Evolutionary conservation across 2,113 vertebrate genomes (phyloP), one percentile per base, ranked within the genome.

Genomic region (Myotis brandtii): DNA sequence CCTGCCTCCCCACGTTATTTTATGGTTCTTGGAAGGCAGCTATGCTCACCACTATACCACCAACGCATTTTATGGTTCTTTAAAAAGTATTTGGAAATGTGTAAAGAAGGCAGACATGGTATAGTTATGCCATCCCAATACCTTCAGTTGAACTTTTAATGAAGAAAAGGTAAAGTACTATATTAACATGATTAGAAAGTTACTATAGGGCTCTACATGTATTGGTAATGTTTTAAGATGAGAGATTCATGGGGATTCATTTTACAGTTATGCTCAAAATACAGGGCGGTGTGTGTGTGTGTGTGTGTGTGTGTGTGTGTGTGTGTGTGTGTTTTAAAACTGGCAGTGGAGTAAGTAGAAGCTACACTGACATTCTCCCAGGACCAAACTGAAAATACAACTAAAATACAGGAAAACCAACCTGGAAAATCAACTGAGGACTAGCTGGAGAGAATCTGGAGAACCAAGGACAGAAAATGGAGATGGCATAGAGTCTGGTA

Each of bases 31-130:
- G 59, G 98, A 99, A 99, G 98, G 98, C 98, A 99, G 98, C 98
- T 99, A 99, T 98, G 98, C 98, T 98, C 97, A 98, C 98, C 98
- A 98, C 98, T 98, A 98, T 98, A 98, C 98, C 98, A 99, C 98
- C 98, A 98, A 98, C 97, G 98, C 98, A 37, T 62, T n/a, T n/a
- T n/a, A n/a, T n/a, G 69, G 7, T 85, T 87, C 46, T 66, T 85
- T 88, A 48, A 91, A 89, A 56, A 85, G 67, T 83, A 95, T 66
- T 90, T 72, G 73, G 56, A 72, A 82, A 83, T 4, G 1, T 25
- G 52, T 75, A 89, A 83, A 89, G 12, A 14, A 91, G n/a, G 79
- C 14, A 59, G 66, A 69, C 48, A 75, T 62, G 12, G 12, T 56
- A 43, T 25, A 56, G 2, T 32, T 87, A 27, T 69, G 23, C 0